Conservation (phyloP, 1,140 invertebrate genomes). For the Platorchestia sp. region DNA sequence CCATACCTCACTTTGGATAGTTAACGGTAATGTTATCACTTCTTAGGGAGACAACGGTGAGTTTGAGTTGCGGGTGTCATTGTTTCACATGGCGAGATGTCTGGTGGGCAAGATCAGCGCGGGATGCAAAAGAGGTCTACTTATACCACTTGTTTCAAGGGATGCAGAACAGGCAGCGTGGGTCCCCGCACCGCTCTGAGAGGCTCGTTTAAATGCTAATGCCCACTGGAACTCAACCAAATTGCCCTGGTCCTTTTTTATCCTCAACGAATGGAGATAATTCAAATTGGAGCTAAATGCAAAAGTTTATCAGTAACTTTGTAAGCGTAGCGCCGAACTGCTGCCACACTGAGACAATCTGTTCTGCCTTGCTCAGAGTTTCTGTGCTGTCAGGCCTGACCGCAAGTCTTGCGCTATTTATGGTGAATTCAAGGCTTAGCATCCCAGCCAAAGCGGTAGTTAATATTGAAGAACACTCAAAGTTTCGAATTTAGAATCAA, state of each 20-base stretch:
- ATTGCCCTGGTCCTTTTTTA: conserved; percentile 25
- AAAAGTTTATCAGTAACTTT: conserved; percentile 50
- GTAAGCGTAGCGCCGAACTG: neutral
- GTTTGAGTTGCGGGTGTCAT: neutral
- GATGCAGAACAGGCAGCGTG: neutral
- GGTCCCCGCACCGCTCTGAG: neutral
- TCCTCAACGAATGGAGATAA: conserved; percentile 43
- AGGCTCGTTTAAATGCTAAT: conserved; percentile 53
- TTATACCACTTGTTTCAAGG: conserved; percentile 1
- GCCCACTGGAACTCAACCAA: conserved; percentile 43
- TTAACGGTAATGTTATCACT: neutral
- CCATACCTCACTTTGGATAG: no score
- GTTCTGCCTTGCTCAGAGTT: neutral
- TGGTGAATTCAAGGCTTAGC: neutral
- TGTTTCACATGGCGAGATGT: neutral
- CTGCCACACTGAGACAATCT: neutral
- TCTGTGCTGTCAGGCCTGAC: neutral
- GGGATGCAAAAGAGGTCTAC: neutral
- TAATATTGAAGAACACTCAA: neutral
- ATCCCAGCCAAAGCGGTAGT: neutral
- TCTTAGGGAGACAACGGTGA: neutral
- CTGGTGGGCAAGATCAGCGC: neutral
- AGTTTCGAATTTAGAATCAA: neutral
- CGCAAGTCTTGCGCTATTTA: neutral
- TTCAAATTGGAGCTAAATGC: conserved; percentile 47